These are phyloP conservation scores for Caenorhabditis uteleia DNA, from an alignment of 2,888 invertebrate genomes.

Conservation along the genomic window DNA sequence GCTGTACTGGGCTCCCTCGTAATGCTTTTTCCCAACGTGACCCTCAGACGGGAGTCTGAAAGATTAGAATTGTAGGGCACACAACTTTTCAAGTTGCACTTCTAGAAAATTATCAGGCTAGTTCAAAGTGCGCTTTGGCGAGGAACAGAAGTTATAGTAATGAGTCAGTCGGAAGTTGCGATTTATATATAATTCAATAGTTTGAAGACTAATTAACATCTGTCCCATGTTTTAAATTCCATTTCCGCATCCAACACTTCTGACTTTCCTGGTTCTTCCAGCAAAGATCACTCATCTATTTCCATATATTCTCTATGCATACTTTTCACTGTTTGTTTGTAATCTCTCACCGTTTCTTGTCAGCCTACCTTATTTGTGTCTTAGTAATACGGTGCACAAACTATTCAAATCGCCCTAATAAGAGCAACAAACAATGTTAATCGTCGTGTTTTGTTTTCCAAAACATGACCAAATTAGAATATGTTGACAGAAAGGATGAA, in stretches of 20 bases:
- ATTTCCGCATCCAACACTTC: neutral
- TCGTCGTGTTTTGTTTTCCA: conserved; percentile 24
- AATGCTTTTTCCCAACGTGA: conserved; percentile 30
- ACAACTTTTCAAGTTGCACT: no score
- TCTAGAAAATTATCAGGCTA: no score
- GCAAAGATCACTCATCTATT: neutral
- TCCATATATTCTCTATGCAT: neutral
- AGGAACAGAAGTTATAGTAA: no score
- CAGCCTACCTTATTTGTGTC: neutral
- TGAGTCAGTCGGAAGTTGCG: neutral
- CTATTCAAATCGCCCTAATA: conserved; percentile 13
- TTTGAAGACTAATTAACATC: neutral
- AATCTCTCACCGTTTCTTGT: no score
- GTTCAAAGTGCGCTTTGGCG: no score
- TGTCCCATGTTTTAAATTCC: neutral
- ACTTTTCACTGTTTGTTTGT: no score
- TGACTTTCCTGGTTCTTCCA: neutral
- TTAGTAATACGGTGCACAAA: conserved; percentile 32
- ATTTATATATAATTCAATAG: neutral
- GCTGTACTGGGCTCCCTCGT: conserved; percentile 39
- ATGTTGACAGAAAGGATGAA: conserved; percentile 3
- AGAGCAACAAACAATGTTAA: conserved; percentile 28
- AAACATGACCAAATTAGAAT: neutral
- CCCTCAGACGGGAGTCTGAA: conserved; percentile 36
- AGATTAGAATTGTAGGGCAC: no score